Conservation (phyloP, 2,797 vertebrate genomes). For the Propithecus perrieri region DNA sequence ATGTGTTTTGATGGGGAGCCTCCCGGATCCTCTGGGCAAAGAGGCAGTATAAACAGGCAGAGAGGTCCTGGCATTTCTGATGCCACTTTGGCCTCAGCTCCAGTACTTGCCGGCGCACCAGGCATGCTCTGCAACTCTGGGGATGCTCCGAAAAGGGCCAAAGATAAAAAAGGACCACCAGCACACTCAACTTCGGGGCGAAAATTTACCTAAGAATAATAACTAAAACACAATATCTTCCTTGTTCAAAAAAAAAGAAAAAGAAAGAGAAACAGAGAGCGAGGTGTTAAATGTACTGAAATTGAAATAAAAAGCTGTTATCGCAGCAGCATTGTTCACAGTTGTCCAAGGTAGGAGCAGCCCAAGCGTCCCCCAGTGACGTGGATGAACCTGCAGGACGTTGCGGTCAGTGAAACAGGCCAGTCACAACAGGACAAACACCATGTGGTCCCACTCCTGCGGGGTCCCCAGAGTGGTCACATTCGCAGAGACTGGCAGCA, state of each 20-base stretch:
- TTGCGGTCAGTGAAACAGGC: accelerated
- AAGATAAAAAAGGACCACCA: background rate
- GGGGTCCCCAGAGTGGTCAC: background rate
- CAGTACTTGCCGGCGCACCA: background rate
- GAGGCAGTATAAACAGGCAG: background rate
- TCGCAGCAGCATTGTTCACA: accelerated
- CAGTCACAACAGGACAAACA: background rate
- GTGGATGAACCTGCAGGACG: accelerated
- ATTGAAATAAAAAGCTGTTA: background rate
- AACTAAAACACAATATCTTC: background rate
- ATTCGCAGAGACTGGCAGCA: background rate
- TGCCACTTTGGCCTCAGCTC: background rate
- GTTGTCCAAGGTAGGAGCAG: background rate
- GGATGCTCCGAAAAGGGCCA: background rate
- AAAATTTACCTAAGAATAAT: background rate
- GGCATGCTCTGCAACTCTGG: background rate
- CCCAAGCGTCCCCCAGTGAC: background rate
- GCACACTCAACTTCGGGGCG: background rate
- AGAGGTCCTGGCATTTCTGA: background rate
- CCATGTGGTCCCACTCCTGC: accelerated
- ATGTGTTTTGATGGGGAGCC: background rate
- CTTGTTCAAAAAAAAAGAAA: background rate
- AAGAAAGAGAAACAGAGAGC: background rate
- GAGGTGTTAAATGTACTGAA: background rate
- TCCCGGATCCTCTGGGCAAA: background rate